A percentile compares a stretch with the other conserved stretches of the same genome.
Evolutionary conservation across 1,140 invertebrate genomes (phyloP).

Genomic region (Sycophaga agraensis): DNA sequence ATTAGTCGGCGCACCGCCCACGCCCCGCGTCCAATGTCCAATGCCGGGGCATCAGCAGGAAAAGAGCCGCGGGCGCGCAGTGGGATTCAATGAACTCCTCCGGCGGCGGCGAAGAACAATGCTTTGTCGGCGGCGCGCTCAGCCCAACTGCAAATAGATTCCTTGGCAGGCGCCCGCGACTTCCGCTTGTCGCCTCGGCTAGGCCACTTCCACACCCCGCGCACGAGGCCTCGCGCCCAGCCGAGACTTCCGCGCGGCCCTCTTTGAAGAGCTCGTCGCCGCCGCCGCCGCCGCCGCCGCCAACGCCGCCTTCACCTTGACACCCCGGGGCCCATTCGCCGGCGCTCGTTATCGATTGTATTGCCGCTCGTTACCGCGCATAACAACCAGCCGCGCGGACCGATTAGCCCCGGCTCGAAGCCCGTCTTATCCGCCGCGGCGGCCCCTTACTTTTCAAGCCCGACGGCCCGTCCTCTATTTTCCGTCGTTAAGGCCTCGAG

Average conservation of each 20-base stretch:
- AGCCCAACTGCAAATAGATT: conserved; percentile 19
- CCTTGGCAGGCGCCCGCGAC: background rate
- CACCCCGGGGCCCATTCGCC: background rate
- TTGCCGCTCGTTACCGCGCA: background rate
- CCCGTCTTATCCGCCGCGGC: no score
- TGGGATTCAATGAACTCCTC: background rate
- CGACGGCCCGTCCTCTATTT: no score
- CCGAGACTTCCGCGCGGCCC: background rate
- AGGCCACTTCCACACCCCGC: background rate
- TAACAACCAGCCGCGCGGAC: background rate
- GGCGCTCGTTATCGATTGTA: background rate
- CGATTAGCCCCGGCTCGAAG: background rate
- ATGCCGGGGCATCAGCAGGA: no score
- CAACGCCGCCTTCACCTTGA: background rate
- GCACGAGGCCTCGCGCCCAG: background rate
- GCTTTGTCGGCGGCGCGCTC: no score
- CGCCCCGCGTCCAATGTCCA: no score
- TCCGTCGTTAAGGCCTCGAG: no score
- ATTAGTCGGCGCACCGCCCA: no score
- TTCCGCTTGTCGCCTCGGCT: conserved; percentile 2
- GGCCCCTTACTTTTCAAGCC: no score
- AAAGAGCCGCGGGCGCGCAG: background rate
- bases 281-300: no score
- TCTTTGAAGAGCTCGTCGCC: background rate
- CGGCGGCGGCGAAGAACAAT: no score